Conservation (phyloP, 1,140 invertebrate genomes). For the Pseudobourletiella spinata region DNA sequence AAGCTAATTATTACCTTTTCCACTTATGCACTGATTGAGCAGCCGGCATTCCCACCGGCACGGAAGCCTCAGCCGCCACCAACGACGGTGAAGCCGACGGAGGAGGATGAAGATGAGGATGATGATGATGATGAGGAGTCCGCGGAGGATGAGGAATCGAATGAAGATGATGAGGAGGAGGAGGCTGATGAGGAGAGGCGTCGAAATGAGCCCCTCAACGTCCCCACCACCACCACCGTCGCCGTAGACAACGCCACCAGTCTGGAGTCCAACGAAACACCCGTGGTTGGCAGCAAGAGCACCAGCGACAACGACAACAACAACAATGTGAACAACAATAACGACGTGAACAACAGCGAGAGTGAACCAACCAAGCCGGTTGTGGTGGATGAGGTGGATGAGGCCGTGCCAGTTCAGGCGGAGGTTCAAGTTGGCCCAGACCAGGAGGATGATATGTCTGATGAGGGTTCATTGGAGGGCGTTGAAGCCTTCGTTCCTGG, state of each 20-base stretch:
- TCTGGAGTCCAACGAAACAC: slow-evolving; percentile 13
- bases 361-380: slow-evolving; percentile 10
- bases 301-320: too few relatives aligned
- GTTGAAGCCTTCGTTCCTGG: slow-evolving; percentile 35
- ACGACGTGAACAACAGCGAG: too few relatives aligned
- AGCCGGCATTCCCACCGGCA: slow-evolving; percentile 33
- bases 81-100: slow-evolving; percentile 1
- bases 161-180: slow-evolving; percentile 19
- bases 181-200: slow-evolving; percentile 25
- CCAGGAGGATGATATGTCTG: not conserved
- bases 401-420: not conserved
- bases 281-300: too few relatives aligned
- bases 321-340: not conserved
- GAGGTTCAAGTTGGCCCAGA: not conserved
- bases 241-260: slow-evolving; percentile 12
- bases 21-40: not conserved
- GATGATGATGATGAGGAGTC: slow-evolving; percentile 26
- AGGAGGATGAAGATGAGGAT: slow-evolving; percentile 26
- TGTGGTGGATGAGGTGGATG: not conserved
- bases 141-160: slow-evolving; percentile 24
- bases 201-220: slow-evolving; percentile 13
- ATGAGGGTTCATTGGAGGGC: slow-evolving; percentile 7
- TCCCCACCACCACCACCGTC: not conserved
- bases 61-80: slow-evolving; percentile 5
- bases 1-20: too few relatives aligned